Evolutionary conservation across 23 tunicate species (phyloP), one percentile per base, ranked within the genome.

Genomic region (Trididemnum clinides): DNA sequence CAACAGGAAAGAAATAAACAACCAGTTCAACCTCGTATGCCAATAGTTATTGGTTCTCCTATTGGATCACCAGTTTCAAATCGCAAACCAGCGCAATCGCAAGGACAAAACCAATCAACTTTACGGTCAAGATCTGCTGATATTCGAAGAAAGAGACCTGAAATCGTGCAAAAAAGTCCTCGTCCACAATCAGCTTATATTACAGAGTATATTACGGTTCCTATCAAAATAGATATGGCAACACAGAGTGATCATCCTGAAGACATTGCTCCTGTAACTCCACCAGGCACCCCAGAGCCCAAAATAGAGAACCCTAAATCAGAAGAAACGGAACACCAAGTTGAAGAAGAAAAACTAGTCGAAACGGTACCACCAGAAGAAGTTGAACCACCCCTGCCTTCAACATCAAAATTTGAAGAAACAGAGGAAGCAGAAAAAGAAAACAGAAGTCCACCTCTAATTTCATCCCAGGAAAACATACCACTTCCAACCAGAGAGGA

Each of bases 161-260:
- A 39, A 74, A 29, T 23, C 19, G 12, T 32, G 32, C 28, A 54
- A 34, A 39, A 78, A 30, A 12, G 36, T 29, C 83, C 83, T 26
- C 39, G 65, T 3, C 66, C 83, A 2, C 83, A 78, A 2, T 54
- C 83, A 33, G 66, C 83, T 3, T 78, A 78, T 37, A n/a, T 78
- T 18, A 78, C 83, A 36, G 83, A 78, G 36, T 78, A 33, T 51
- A 3, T 37, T 19, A 54, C 57, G 57, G 57, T 57, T 37, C 82
- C 88, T n/a, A 51, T 33, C 28, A 87, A 80, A 57, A 85, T 87
- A n/a, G 91, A 87, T 65, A 87, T 87, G 91, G 91, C 91, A 29
- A 50, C 50, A 1, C 91, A 87, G 33, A 77, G 77, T 34, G 85
- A 87, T 0, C 85, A 35, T 38, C 63, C 18, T 20, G 91, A 83